phyloP scores from a whole-genome alignment of 2,888 invertebrate genomes.

The Teleogryllus oceanicus region DNA sequence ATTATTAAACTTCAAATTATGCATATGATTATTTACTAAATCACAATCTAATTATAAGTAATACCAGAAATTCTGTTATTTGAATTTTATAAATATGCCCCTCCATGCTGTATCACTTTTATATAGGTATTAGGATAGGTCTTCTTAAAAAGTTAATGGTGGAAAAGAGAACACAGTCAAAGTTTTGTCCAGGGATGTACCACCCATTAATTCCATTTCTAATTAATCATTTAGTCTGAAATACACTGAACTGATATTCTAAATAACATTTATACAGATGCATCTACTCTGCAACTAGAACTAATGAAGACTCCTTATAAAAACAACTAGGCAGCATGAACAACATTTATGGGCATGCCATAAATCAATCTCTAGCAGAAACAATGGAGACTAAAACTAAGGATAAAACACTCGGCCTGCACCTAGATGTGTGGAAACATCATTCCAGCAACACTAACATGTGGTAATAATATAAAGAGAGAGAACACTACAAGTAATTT shows the following conservation, averaged over 20 bases:
- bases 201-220: conserved; percentile 4
- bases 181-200: background rate
- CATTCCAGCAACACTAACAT: conserved; percentile 33
- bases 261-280: conserved; percentile 18
- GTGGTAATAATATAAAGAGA: conserved; percentile 20
- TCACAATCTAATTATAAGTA: too few relatives aligned
- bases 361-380: conserved; percentile 30
- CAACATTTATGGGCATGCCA: conserved; percentile 32
- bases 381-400: conserved; percentile 29
- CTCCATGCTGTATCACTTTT: background rate
- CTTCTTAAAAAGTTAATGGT: background rate
- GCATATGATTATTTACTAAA: too few relatives aligned
- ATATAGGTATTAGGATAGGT: background rate
- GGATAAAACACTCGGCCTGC: conserved; percentile 35
- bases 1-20: too few relatives aligned
- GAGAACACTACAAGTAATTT: conserved; percentile 22
- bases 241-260: conserved; percentile 18
- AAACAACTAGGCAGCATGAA: conserved; percentile 22
- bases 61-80: too few relatives aligned
- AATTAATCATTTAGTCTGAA: background rate
- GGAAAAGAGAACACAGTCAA: conserved; percentile 7
- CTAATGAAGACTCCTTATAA: conserved; percentile 18
- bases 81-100: background rate
- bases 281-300: conserved; percentile 11
- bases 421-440: conserved; percentile 32